These are phyloP conservation scores for Glaucomys volans DNA, from an alignment of 2,113 vertebrate genomes.

Conservation along the genomic window DNA sequence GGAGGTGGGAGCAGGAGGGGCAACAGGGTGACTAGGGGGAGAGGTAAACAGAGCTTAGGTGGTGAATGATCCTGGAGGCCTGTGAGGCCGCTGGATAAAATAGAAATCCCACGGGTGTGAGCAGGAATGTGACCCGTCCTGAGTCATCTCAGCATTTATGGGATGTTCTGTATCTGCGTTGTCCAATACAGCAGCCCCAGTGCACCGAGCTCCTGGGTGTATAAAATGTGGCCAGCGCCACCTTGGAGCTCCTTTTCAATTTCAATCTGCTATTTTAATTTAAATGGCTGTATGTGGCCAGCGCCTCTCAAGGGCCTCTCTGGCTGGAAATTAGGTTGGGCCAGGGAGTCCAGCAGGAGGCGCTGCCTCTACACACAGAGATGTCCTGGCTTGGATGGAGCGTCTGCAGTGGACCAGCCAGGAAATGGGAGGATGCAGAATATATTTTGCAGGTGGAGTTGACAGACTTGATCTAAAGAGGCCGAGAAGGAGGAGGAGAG, in stretches of 20 bases:
- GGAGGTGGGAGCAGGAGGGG: neutral
- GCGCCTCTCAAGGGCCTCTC: too few species aligned
- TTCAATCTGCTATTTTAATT: neutral
- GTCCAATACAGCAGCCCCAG: neutral
- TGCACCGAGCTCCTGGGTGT: too few species aligned
- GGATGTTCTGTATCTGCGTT: neutral
- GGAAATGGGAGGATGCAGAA: neutral
- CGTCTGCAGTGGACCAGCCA: neutral
- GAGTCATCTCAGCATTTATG: neutral
- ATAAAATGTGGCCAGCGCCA: neutral
- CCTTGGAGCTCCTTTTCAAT: neutral
- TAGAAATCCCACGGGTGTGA: neutral
- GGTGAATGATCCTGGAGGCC: too few species aligned
- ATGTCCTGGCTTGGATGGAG: neutral
- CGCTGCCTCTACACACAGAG: too few species aligned
- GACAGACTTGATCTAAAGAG: neutral
- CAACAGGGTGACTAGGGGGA: neutral
- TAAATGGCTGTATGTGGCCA: neutral
- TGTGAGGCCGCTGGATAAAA: neutral
- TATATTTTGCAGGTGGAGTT: neutral
- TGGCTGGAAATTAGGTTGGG: neutral
- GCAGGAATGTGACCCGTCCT: neutral
- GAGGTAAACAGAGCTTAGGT: neutral
- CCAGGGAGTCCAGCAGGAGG: neutral
- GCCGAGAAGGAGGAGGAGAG: neutral